Percentiles rank a stretch among this genome's conserved stretches.
phyloP scores from a whole-genome alignment of 2,888 invertebrate genomes.

The Seira ritae region DNA sequence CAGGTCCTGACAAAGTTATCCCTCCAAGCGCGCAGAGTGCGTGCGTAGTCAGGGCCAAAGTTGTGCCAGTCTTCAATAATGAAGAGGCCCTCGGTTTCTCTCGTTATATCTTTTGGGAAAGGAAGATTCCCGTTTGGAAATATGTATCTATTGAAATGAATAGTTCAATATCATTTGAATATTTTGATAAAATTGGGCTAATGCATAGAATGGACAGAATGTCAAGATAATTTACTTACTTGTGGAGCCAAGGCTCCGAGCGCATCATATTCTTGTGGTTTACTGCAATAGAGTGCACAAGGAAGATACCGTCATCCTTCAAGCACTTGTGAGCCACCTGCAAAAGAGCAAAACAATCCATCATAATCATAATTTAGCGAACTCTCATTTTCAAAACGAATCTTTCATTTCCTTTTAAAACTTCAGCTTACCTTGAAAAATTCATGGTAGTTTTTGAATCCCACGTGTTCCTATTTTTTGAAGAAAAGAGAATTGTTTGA shows the following conservation, averaged over 20 bases:
- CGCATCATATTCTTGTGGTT: slow-evolving; percentile 55
- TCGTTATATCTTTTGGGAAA: slow-evolving; percentile 43
- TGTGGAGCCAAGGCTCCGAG: background rate
- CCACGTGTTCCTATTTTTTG: slow-evolving; percentile 68
- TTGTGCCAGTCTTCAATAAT: slow-evolving; percentile 56
- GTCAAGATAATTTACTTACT: no score
- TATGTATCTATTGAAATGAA: slow-evolving; percentile 55
- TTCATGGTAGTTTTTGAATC: slow-evolving; percentile 46
- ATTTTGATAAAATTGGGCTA: background rate
- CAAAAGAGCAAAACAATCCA: background rate
- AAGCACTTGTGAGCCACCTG: slow-evolving; percentile 54
- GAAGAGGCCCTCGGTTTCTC: slow-evolving; percentile 35
- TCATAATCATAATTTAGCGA: no score
- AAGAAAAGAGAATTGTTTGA: no score
- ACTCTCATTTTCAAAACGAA: no score
- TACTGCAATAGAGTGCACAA: slow-evolving; percentile 64
- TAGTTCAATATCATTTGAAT: background rate
- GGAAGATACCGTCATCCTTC: slow-evolving; percentile 63
- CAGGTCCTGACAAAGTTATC: slow-evolving; percentile 51
- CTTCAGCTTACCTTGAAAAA: no score
- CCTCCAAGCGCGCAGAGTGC: slow-evolving; percentile 53
- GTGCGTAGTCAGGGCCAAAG: slow-evolving; percentile 57
- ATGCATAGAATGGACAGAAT: no score
- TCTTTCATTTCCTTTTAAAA: no score
- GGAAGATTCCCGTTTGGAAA: slow-evolving; percentile 59